Evolutionary conservation across 2,113 vertebrate species (phyloP).

Genomic region (Bufo gargarizans): DNA sequence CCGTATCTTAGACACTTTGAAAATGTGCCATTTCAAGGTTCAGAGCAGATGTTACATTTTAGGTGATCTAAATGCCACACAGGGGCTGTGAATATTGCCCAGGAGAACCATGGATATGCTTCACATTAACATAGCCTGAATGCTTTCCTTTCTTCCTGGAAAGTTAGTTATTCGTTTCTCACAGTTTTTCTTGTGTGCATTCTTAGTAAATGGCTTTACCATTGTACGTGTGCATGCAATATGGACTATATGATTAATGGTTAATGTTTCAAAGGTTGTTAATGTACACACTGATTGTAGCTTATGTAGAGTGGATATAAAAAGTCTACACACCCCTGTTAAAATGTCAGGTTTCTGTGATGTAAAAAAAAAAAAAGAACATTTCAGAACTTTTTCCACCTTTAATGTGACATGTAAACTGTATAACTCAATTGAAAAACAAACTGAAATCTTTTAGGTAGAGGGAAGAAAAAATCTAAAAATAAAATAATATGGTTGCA

Average conservation of each 20-base stretch:
- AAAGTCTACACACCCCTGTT: no score
- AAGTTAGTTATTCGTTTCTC: background rate
- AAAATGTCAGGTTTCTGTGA: no score
- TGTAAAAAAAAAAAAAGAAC: no score
- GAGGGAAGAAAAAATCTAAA: no score
- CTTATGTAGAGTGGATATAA: background rate
- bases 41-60: constrained; percentile 28
- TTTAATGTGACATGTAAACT: no score
- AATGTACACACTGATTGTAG: background rate
- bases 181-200: background rate
- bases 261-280: background rate
- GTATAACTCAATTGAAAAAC: no score
- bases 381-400: no score
- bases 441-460: no score
- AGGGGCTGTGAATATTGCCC: background rate
- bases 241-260: background rate
- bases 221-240: background rate
- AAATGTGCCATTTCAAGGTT: constrained; percentile 25
- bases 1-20: background rate
- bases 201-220: no score
- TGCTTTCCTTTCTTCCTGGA: background rate
- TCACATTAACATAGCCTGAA: background rate
- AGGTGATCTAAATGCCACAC: constrained; percentile 6
- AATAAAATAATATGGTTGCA: no score
- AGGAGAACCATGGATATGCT: background rate